Conservation (phyloP, 2,113 vertebrate species). For the Macaca fascicularis region T2T-MFA8v1.1 NC_088378.1:159779501-159780000, state of each 20-base stretch:
- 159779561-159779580: neutral
- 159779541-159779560: neutral
- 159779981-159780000: neutral
- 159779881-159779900: neutral
- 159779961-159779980: neutral
- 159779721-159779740: neutral
- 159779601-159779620: neutral
- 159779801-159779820: neutral
- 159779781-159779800: neutral
- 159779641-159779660: neutral
- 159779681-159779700: neutral
- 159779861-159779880: neutral
- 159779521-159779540: neutral
- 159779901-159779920: neutral
- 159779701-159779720: neutral
- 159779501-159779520: too few species aligned
- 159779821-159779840: rapidly evolving
- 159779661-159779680: neutral
- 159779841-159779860: neutral
- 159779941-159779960: rapidly evolving
- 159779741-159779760: too few species aligned
- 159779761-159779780: neutral
- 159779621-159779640: too few species aligned
- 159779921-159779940: neutral
- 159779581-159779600: neutral